Base-by-base conservation (phyloP, 2,797 vertebrate genomes). In the Xenopus petersii region DNA sequence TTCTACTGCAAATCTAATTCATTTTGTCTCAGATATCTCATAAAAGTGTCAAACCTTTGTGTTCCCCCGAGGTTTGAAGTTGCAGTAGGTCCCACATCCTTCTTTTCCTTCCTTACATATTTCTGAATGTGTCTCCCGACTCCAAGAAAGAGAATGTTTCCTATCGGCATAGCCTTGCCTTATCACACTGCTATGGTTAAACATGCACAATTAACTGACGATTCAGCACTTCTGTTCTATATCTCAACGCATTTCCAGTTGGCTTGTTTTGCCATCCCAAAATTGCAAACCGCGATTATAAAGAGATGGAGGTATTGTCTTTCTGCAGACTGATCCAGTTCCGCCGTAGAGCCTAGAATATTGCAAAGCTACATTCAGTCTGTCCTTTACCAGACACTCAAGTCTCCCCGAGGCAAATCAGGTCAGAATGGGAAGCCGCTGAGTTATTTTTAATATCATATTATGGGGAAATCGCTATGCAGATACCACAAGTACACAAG, bases 201-300 rank as follows among this genome's bases (percentile, higher is more conserved):
- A 36, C 5, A 36, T 6, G 2, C 8, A 36, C 36, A 36, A 36
- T 36, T 36, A 36, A 36, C 36, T 8, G 36, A 36, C 36, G 36
- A 36, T 36, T 36, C 36, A 36, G 36, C 36, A 61, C n/a, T 75
- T 75, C 67, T 75, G 63, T 75, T 75, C 61, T 75, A 51, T 61
- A 56, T 58, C 67, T 58, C 49, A 33, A 59, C 56, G 47, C 10
- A 30, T 48, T 70, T 69, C 74, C 74, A 75, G 47, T 61, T 75
- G 74, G 74, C 74, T 55, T 0, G 10, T 12, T 26, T 47, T 48
- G 63, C 51, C 67, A 58, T 26, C 48, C 74, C 74, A 64, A 64
- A 75, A 75, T 70, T 70, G 58, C 67, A 75, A 61, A 42, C 67
- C 33, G 5, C 15, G 9, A 33, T 48, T 75, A 33, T 60, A 58